These are phyloP conservation scores for Dermatemys mawii DNA, from an alignment of 2,113 vertebrate species.

Conservation along the genomic window DNA sequence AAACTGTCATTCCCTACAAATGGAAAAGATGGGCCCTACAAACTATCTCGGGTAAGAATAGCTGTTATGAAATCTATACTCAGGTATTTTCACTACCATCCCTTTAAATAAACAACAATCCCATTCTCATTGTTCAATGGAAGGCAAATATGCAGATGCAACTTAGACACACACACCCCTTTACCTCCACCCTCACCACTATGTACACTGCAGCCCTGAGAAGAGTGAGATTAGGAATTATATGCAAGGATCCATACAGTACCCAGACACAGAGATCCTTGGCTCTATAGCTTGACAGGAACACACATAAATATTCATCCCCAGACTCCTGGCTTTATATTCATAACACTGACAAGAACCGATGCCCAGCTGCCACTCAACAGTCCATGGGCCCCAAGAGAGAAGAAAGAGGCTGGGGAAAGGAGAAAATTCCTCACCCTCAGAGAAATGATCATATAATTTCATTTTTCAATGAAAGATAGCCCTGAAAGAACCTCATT, in stretches of 20 bases:
- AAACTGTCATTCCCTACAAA: background rate
- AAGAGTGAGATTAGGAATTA: background rate
- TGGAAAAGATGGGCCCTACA: background rate
- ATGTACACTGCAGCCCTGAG: conserved; percentile 13
- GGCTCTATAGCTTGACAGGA: conserved; percentile 29
- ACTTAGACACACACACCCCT: background rate
- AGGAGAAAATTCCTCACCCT: background rate
- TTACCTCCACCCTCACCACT: background rate
- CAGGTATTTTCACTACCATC: background rate
- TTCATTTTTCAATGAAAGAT: background rate
- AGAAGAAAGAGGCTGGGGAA: background rate
- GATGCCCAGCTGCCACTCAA: conserved; percentile 22
- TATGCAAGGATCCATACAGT: background rate
- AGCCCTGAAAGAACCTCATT: background rate
- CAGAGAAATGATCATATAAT: background rate
- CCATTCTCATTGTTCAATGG: background rate
- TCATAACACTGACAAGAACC: conserved; percentile 54
- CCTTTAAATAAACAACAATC: background rate
- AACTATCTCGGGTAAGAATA: background rate
- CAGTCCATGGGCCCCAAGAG: background rate
- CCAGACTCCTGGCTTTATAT: conserved; percentile 19
- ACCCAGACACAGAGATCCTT: conserved; percentile 13
- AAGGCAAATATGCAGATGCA: background rate
- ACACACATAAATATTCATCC: conserved; percentile 55
- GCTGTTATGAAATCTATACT: background rate